Evolutionary conservation across 2,888 invertebrate genomes (phyloP), one percentile per base, ranked within the genome.

Genomic region (Ichneumoninae sp.): DNA sequence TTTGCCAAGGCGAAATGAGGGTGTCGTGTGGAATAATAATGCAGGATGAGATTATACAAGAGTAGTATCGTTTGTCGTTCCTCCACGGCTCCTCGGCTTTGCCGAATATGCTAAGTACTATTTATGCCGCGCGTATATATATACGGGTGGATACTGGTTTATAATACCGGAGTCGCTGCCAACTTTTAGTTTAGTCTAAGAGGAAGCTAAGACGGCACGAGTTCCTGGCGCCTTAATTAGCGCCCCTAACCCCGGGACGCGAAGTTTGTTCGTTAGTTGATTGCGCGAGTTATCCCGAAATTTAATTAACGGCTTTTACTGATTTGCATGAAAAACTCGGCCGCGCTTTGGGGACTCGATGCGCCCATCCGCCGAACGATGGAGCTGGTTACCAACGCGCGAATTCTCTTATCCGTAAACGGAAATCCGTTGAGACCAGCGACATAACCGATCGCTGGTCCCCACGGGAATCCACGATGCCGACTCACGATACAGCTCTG

Each of bases 191-290:
- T 78, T 65, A 13, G 63, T 65, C 52, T 52, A 26, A 63, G 63
- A 52, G 40, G 16, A 13, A 36, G 50, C 33, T 26, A 40, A 79
- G 63, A 79, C 50, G 50, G 33, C 26, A 22, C 60, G 77, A 47
- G 54, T 76, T 60, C 4, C 63, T 13, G 26, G 22, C 65, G 66
- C 44, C n/a, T 80, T 71, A 81, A 83, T 68, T 66, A 79, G 50
- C 75, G 66, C 50, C 60, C n/a, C 19, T 44, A 26, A 68, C 36
- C 33, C 52, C 13, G 54, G 13, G 13, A 30, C 26, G 40, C 44
- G 54, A 88, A 90, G 85, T 89, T 88, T 85, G 70, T 85, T 83
- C 85, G 83, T 89, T 87, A 89, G 86, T 86, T 85, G 87, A 89
- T 89, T 82, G 88, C 83, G 13, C 77, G 81, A 87, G 80, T 87